Percentiles rank a stretch among this genome's conserved stretches.
These are phyloP conservation scores for Mizuhopecten yessoensis DNA, from an alignment of 1,140 invertebrate species.

Conservation along the genomic window DNA sequence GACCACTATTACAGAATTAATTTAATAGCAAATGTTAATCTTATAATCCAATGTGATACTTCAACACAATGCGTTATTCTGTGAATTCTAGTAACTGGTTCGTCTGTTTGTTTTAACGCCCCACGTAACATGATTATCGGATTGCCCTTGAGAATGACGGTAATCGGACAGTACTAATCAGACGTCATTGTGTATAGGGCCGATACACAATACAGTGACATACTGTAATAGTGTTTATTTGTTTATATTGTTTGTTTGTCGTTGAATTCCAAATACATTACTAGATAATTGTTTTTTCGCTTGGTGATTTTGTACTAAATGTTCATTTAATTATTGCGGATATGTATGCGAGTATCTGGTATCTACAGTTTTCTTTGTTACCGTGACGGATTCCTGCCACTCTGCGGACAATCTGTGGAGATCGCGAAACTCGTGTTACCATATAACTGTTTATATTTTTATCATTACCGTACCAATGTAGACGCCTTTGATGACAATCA, in stretches of 20 bases:
- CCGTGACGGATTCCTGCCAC: neutral
- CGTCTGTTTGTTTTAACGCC: neutral
- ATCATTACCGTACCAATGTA: neutral
- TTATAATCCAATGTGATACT: no score
- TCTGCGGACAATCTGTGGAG: neutral
- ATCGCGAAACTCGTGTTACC: neutral
- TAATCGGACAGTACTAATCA: neutral
- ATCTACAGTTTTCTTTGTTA: neutral
- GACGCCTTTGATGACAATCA: neutral
- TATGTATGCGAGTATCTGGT: neutral
- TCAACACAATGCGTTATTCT: no score
- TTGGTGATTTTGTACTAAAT: neutral
- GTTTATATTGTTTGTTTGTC: neutral
- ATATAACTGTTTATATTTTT: neutral
- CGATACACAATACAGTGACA: neutral
- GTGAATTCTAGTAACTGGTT: no score
- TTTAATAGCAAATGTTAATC: no score
- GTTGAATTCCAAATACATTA: neutral
- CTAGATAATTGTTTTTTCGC: neutral
- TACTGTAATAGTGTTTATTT: slow-evolving; percentile 11
- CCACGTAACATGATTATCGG: neutral
- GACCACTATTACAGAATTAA: no score
- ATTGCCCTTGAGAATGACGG: neutral
- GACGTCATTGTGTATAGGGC: neutral
- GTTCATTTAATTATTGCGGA: neutral